A percentile compares a stretch with the other conserved stretches of the same genome.
These are phyloP conservation scores for Drosophila pseudotakahashii DNA, from an alignment of 2,888 invertebrate genomes.

Conservation along the genomic window DNA sequence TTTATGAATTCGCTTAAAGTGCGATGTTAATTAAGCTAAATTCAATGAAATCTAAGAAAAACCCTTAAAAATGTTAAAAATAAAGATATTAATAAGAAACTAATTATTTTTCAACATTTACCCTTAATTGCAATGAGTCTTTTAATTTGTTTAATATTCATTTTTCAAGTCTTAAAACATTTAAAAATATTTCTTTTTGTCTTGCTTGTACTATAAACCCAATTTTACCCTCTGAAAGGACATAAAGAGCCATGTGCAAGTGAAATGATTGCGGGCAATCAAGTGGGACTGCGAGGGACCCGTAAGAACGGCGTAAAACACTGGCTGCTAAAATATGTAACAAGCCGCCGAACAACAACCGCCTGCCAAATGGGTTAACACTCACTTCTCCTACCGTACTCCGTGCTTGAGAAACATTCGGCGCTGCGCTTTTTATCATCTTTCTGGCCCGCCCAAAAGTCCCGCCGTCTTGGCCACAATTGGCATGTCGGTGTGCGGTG, in stretches of 20 bases:
- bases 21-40: conserved; percentile 10
- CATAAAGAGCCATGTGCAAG: conserved; percentile 20
- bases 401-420: conserved; percentile 41
- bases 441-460: conserved; percentile 20
- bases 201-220: too few relatives aligned
- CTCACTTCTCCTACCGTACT: conserved; percentile 23
- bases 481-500: conserved; percentile 63
- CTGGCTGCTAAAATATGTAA: conserved; percentile 39
- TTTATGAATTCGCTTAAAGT: conserved; percentile 16
- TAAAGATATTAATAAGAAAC: too few relatives aligned
- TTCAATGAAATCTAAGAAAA: neutral
- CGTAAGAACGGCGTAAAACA: conserved; percentile 17
- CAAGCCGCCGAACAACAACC: conserved; percentile 29
- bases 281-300: conserved; percentile 14
- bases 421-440: conserved; percentile 51
- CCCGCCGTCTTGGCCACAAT: conserved; percentile 67
- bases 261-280: conserved; percentile 56
- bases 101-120: too few relatives aligned
- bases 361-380: conserved; percentile 41
- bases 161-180: too few relatives aligned
- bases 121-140: too few relatives aligned
- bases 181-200: too few relatives aligned
- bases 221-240: neutral
- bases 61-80: neutral
- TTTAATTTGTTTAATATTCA: too few relatives aligned